Evolutionary conservation across 2,797 vertebrate species (phyloP).

Genomic region (Smutsia gigantea): DNA sequence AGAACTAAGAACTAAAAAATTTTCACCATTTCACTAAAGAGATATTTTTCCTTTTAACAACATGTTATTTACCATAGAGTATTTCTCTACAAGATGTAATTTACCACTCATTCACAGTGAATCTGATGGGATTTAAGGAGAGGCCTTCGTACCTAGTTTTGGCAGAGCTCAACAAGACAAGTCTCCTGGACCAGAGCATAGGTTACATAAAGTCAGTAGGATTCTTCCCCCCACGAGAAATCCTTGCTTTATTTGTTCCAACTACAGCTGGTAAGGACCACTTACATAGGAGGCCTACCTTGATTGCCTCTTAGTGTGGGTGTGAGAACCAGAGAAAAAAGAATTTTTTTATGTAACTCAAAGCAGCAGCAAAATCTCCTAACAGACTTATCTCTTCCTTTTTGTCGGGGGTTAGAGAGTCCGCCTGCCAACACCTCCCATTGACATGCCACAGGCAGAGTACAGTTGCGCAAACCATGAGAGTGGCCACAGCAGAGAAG

Average conservation of each 20-base stretch:
- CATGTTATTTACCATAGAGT: not conserved
- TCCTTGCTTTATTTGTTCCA: not conserved
- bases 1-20: slow-evolving; percentile 15
- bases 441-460: not conserved
- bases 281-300: not conserved
- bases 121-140: not conserved
- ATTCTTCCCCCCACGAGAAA: not conserved
- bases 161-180: not conserved
- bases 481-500: not conserved
- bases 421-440: not conserved
- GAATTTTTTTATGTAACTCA: not conserved
- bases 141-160: not conserved
- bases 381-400: not conserved
- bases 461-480: not conserved
- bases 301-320: not conserved
- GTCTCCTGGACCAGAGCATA: not conserved
- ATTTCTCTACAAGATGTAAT: not conserved
- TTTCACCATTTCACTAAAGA: not conserved
- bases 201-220: not conserved
- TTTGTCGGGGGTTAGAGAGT: not conserved
- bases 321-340: slow-evolving; percentile 18
- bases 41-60: not conserved
- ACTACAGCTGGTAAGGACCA: not conserved
- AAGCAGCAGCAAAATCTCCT: not conserved
- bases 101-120: not conserved